A percentile compares a stretch with the other conserved stretches of the same genome.
Evolutionary conservation across 1,140 invertebrate genomes (phyloP).

Genomic region (Plodia interpunctella): DNA sequence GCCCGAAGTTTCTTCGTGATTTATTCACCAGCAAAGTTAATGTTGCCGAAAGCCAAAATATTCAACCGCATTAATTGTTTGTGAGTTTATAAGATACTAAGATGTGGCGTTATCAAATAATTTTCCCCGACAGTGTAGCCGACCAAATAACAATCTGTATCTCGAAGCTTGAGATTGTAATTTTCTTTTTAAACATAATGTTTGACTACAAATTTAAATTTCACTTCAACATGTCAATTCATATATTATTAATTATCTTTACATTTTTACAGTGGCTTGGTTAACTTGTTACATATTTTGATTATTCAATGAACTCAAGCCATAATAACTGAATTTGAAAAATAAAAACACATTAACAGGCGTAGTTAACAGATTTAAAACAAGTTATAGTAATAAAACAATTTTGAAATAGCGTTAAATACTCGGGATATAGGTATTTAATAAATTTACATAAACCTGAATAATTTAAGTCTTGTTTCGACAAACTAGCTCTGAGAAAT

Average conservation of each 20-base stretch:
- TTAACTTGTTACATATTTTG: too few species aligned
- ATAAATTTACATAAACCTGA: conserved; percentile 4
- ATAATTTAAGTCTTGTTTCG: background rate
- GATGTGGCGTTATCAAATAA: conserved; percentile 1
- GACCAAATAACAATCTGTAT: too few species aligned
- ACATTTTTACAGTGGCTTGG: too few species aligned
- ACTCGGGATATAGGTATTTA: background rate
- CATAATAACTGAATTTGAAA: too few species aligned
- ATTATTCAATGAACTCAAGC: too few species aligned
- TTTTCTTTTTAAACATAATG: background rate
- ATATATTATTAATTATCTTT: too few species aligned
- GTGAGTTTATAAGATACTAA: conserved; percentile 13
- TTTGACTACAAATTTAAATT: too few species aligned
- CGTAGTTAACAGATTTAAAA: background rate
- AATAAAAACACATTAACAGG: too few species aligned
- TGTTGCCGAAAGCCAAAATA: conserved; percentile 35
- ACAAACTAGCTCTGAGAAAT: background rate
- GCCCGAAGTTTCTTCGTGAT: conserved; percentile 53
- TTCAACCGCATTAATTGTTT: conserved; percentile 25
- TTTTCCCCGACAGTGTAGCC: too few species aligned
- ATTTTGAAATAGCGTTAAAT: background rate
- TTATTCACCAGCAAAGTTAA: conserved; percentile 46
- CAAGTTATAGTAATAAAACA: background rate
- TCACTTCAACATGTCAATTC: too few species aligned
- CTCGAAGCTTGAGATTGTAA: background rate